Conservation (phyloP, 2,888 invertebrate species). For the Dione vanillae region DNA sequence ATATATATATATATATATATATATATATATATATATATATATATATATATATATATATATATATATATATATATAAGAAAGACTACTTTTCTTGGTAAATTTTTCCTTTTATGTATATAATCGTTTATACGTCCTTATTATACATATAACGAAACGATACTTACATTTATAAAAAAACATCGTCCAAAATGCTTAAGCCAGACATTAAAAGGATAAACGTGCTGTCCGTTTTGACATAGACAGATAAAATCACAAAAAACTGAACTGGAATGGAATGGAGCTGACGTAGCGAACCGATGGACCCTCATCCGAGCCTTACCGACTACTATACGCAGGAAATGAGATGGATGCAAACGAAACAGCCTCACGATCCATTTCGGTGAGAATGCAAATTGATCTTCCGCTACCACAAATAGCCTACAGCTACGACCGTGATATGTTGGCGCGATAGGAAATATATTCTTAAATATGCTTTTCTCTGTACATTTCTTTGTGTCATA, state of each 20-base stretch:
- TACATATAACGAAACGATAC: too few species aligned
- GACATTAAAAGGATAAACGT: not conserved
- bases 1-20: too few species aligned
- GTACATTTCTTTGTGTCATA: not conserved
- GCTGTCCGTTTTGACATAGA: conserved; percentile 3
- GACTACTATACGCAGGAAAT: conserved; percentile 66
- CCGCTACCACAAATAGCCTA: conserved; percentile 44
- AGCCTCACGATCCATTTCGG: conserved; percentile 76
- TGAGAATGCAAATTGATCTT: conserved; percentile 80
- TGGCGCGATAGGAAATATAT: conserved; percentile 23
- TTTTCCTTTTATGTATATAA: too few species aligned
- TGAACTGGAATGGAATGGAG: conserved; percentile 7
- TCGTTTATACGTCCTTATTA: too few species aligned
- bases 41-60: too few species aligned
- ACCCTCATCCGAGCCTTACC: conserved; percentile 20
- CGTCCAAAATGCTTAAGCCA: not conserved
- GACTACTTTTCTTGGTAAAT: too few species aligned
- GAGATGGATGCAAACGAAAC: conserved; percentile 70
- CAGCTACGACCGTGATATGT: conserved; percentile 26
- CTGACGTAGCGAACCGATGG: conserved; percentile 21
- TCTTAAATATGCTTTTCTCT: conserved; percentile 17
- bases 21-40: too few species aligned
- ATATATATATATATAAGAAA: too few species aligned
- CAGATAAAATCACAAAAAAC: conserved; percentile 6
- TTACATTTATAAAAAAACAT: not conserved